A percentile compares a stretch with the other conserved stretches of the same genome.
phyloP scores from a whole-genome alignment of 2,888 invertebrate genomes.

The Amiota mariae region DNA sequence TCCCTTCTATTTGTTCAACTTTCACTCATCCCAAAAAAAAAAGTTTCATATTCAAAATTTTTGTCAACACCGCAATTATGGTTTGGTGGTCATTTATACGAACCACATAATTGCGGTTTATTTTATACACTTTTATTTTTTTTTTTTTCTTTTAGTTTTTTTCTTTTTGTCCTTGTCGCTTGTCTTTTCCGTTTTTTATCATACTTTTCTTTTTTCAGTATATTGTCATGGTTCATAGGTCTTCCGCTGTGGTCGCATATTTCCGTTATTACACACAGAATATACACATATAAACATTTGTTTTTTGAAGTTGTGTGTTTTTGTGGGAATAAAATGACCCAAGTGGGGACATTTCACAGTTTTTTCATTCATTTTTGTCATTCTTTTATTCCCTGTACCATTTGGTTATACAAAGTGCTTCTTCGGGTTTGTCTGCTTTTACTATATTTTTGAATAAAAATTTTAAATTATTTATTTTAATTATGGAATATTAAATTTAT shows the following conservation, averaged over 20 bases:
- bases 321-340: constrained; percentile 10
- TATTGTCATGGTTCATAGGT: constrained; percentile 61
- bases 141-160: constrained; percentile 16
- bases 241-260: constrained; percentile 56
- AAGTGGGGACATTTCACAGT: background rate
- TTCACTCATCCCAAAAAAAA: no score
- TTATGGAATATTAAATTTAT: no score
- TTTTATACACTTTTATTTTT: constrained; percentile 51
- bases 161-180: background rate
- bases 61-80: constrained; percentile 66
- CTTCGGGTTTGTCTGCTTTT: no score
- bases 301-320: constrained; percentile 14
- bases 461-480: no score
- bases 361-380: background rate
- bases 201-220: background rate
- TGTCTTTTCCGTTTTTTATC: background rate
- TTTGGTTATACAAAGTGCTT: no score
- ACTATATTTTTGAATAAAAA: no score
- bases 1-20: no score
- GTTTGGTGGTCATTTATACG: constrained; percentile 62
- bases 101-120: constrained; percentile 69
- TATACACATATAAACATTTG: constrained; percentile 24
- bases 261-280: constrained; percentile 32
- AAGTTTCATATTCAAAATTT: constrained; percentile 21
- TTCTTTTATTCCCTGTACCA: background rate